Conservation (phyloP, 2,113 vertebrate genomes). For the Salvelinus alpinus region DNA sequence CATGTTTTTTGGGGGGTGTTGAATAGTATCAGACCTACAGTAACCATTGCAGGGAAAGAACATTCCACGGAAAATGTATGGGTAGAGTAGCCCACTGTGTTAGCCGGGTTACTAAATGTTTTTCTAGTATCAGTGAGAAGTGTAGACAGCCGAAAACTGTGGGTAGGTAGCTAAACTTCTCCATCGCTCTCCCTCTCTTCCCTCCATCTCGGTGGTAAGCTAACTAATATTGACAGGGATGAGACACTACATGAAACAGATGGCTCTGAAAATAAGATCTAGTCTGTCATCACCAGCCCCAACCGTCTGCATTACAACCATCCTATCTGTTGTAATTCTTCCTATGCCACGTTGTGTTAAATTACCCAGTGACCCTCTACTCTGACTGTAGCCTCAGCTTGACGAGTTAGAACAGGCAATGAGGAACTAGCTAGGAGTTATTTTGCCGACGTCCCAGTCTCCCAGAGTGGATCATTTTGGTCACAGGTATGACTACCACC, state of each 20-base stretch:
- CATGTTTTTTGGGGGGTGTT: too few species aligned
- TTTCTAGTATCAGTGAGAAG: not conserved
- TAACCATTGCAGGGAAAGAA: too few species aligned
- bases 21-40: too few species aligned
- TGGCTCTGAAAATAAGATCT: not conserved
- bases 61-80: too few species aligned
- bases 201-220: not conserved
- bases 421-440: too few species aligned
- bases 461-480: too few species aligned
- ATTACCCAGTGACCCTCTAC: not conserved
- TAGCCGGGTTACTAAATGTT: slow-evolving; percentile 11
- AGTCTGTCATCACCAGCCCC: not conserved
- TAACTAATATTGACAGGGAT: not conserved
- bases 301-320: not conserved
- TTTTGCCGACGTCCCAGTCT: too few species aligned
- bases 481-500: too few species aligned
- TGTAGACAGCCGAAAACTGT: too few species aligned
- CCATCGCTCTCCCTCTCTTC: too few species aligned
- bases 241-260: not conserved
- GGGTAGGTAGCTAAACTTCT: too few species aligned
- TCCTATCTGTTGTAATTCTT: not conserved
- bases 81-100: too few species aligned
- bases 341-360: not conserved
- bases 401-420: not conserved
- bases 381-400: not conserved